Evolutionary conservation across 2,113 vertebrate species (phyloP), one percentile per base, ranked within the genome.

Genomic region (Ia io): DNA sequence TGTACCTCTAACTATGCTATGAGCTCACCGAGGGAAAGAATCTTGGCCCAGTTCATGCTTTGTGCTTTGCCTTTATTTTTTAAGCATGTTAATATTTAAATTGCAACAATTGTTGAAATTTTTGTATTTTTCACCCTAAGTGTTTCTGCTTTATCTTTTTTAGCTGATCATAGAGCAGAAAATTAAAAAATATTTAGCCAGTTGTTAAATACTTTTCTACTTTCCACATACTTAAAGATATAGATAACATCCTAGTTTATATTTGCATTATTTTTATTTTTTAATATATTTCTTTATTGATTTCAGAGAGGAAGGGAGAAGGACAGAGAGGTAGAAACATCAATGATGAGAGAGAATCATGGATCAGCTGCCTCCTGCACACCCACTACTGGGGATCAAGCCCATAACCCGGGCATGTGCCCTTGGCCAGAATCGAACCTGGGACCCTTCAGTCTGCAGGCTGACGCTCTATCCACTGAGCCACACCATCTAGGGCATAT

Each of bases 101-200:
- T 93, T 65, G 47, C 4, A 73, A 56, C 47, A 86, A 5, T 83
- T 76, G 13, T 93, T 82, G 49, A 93, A 67, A 30, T 44, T 93
- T 69, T 86, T 73, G 10, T 79, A 22, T 69, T 80, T 90, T 73
- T 88, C 65, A 13, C 47, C 5, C 6, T n/a, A 12, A 22, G 10
- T 80, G 28, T 67, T 83, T 84, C n/a, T 94, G 11, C 40, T 84
- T 89, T 93, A 44, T 82, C n/a, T 91, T 82, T 91, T 61, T 82
- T 16, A 88, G n/a, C 11, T 44, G 28, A 94, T 80, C 30, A 16
- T 59, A 59, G 49, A 80, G 67, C 20, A 90, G 23, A 63, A 22
- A 6, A 23, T 92, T 70, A 73, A 79, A 79, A 77, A 85, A 69
- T 61, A 63, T n/a, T 22, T 83, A 85, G 73, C 51, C 22, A 79